phyloP scores from a whole-genome alignment of 2,113 vertebrate genomes.

The Himantopus leucocephalus region DNA sequence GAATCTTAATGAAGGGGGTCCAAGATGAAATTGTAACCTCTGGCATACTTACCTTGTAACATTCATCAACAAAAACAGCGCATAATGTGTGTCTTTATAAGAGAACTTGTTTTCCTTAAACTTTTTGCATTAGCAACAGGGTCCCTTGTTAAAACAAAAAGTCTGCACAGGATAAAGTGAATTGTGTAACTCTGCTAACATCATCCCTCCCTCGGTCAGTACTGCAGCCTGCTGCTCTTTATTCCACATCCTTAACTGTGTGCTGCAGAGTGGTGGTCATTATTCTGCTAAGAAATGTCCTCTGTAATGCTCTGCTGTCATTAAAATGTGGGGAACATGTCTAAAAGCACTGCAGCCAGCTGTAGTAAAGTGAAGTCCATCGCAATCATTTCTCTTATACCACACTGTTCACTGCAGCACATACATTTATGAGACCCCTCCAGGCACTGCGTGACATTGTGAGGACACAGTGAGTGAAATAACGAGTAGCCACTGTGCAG shows the following conservation, averaged over 20 bases:
- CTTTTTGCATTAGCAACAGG: neutral
- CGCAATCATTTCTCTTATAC: neutral
- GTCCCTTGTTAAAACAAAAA: neutral
- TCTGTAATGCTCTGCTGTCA: neutral
- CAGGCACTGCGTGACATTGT: slow-evolving; percentile 34
- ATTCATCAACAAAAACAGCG: neutral
- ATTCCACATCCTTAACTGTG: neutral
- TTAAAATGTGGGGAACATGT: neutral
- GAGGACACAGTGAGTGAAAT: slow-evolving; percentile 25
- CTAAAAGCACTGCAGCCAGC: neutral
- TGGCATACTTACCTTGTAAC: neutral
- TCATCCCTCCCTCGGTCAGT: neutral
- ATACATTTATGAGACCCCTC: neutral
- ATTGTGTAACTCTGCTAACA: neutral
- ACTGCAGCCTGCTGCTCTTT: neutral
- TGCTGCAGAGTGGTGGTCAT: neutral
- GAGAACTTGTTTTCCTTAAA: neutral
- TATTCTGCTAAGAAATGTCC: neutral
- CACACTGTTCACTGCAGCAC: neutral
- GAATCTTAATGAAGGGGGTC: neutral
- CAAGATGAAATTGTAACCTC: neutral
- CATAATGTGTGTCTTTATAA: neutral
- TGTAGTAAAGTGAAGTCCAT: neutral
- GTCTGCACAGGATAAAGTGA: neutral
- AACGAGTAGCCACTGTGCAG: neutral